Evolutionary conservation across 2,113 vertebrate species (phyloP), one percentile per base, ranked within the genome.

Genomic region (Octodon degus): DNA sequence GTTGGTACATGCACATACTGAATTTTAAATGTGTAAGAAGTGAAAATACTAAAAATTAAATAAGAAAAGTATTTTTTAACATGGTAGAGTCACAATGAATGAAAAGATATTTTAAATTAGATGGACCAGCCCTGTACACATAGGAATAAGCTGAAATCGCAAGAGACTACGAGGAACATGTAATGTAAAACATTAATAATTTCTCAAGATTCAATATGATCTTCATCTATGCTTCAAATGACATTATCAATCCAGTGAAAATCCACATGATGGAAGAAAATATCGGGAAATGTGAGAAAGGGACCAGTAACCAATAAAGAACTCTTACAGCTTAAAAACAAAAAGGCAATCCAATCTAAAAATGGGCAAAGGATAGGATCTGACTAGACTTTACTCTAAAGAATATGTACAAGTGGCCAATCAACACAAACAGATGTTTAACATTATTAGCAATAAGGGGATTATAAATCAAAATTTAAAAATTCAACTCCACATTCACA

Each of bases 11-110:
- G 47, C 8, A 50, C 43, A 79, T 47, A 79, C 2, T 92, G 27
- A 89, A 80, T 67, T 87, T 94, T 92, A 95, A 95, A 25, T 92
- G 47, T 91, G 37, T 95, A 95, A 65, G 7, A 94, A 85, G 25
- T n/a, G 30, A 93, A 95, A 94, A 90, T 40, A 92, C 34, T 88
- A 81, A 88, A 90, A 84, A 80, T 43, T 67, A 95, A 84, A 84
- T 16, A 70, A 37, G 60, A 5, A 37, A 47, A 72, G n/a, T 89
- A 9, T 40, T 34, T 67, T 72, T 96, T 70, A 90, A 91, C 24
- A 55, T 80, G 40, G 65, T 27, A 76, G 9, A 53, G 27, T 27
- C 37, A 88, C 8, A 80, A 17, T 80, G 63, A 93, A 30, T 27
- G 53, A 13, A 32, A 58, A 86, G 87, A 62, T 67, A 91, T 2